Conservation (phyloP, 92 coral and sea anemone genomes). For the Actinostola sp. region DNA sequence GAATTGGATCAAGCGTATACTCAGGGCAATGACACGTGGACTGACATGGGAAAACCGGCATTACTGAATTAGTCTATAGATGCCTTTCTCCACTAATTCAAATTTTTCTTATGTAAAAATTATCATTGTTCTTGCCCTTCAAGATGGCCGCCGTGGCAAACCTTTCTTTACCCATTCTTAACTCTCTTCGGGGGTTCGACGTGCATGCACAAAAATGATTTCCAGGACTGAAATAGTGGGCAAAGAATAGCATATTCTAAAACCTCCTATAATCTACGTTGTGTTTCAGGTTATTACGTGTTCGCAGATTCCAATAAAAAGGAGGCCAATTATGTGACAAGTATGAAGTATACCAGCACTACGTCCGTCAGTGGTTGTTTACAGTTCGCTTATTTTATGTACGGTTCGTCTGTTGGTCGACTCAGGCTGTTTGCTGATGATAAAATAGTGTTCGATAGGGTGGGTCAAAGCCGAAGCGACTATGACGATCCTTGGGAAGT, state of each 20-base stretch:
- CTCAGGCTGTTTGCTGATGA: not conserved
- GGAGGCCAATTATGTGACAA: not conserved
- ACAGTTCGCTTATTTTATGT: constrained; percentile 5
- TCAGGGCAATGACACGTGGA: too few relatives aligned
- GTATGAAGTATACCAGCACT: not conserved
- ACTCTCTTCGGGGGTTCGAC: too few relatives aligned
- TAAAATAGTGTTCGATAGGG: not conserved
- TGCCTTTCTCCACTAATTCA: too few relatives aligned
- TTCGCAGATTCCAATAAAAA: not conserved
- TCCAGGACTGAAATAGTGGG: too few relatives aligned
- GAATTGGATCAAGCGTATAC: too few relatives aligned
- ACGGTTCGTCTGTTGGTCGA: constrained; percentile 1
- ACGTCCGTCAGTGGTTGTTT: not conserved
- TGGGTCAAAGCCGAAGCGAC: not conserved
- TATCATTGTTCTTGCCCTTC: too few relatives aligned
- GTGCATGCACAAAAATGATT: too few relatives aligned
- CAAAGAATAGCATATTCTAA: not conserved
- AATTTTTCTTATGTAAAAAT: too few relatives aligned
- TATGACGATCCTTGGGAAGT: constrained; percentile 17
- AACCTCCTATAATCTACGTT: not conserved
- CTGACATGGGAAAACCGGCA: too few relatives aligned
- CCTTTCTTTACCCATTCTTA: too few relatives aligned
- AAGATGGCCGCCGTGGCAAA: too few relatives aligned
- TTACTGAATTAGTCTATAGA: too few relatives aligned
- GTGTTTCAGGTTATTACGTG: constrained; percentile 6